These are phyloP conservation scores for Castor canadensis DNA, from an alignment of 2,113 vertebrate species.

Conservation along the genomic window DNA sequence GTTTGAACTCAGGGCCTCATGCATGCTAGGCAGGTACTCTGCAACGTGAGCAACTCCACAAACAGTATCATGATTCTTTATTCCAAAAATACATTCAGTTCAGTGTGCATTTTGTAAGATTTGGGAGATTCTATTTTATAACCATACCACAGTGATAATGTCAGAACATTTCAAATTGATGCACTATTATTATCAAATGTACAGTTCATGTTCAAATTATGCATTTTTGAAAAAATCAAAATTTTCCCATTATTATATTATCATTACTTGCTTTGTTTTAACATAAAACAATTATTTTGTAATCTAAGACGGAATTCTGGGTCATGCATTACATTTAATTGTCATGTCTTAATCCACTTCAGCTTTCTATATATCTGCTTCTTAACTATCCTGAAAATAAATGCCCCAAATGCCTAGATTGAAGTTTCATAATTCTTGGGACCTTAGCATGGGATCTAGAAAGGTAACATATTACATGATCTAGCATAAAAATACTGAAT, in stretches of 20 bases:
- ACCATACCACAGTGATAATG: background rate
- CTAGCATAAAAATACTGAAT: background rate
- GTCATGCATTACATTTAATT: background rate
- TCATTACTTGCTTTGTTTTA: background rate
- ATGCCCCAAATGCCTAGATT: background rate
- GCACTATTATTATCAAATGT: background rate
- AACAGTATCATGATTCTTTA: background rate
- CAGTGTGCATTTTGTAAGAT: background rate
- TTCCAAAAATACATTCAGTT: background rate
- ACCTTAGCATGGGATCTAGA: background rate
- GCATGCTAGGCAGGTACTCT: too few relatives aligned
- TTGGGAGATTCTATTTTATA: background rate
- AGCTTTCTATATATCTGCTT: background rate
- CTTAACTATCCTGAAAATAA: conserved; percentile 14
- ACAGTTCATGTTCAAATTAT: background rate
- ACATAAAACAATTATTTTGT: background rate
- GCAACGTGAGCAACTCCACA: too few relatives aligned
- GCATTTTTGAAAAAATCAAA: background rate
- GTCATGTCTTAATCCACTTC: background rate
- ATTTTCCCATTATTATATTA: background rate
- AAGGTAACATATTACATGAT: background rate
- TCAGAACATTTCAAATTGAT: conserved; percentile 14
- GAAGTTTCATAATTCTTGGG: background rate
- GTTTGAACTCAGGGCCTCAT: too few relatives aligned
- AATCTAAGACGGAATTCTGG: background rate